Evolutionary conservation across 2,888 invertebrate species (phyloP), one percentile per base, ranked within the genome.

Genomic region (Tetrapedia diversipes): DNA sequence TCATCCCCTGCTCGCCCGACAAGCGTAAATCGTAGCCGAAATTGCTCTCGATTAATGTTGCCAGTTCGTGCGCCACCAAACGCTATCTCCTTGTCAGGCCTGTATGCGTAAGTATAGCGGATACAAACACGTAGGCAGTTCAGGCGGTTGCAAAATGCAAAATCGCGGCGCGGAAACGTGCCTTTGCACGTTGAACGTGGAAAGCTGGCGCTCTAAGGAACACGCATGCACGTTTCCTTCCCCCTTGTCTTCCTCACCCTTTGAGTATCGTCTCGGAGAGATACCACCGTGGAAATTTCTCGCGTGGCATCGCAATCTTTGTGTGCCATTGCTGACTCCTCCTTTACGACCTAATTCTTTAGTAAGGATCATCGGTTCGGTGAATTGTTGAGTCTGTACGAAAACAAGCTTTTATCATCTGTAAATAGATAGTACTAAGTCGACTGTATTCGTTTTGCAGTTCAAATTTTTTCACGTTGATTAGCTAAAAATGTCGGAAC

Each of bases 201-300:
- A 49, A 22, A 8, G 24, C 34, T 1, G 11, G 19, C 11, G 39
- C 29, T 39, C 19, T 39, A 24, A 39, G 41, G 10, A 24, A 29
- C 73, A 63, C 66, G 67, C 59, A 51, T 43, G 19, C 37, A 54
- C 53, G 34, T 45, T 56, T 16, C 19, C 37, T 24, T 34, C 29
- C 10, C n/a, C n/a, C n/a, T n/a, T n/a, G n/a, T n/a, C 54, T 59
- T 64, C 37, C 14, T 45, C n/a, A n/a, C n/a, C n/a, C n/a, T 41
- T 24, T 27, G 22, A 39, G 49, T 22, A 19, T 72, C 51, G n/a
- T n/a, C 43, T 39, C 73, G 11, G n/a, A 29, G 47, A 64, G 64
- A 74, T 45, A 57, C 57, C 61, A 41, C 7, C 10, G n/a, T 45
- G 37, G 65, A 65, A 73, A 68, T 73, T 65, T 59, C 65, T 72